Base-by-base conservation (phyloP, 2,113 vertebrate genomes). In the Grammomys surdaster region DNA sequence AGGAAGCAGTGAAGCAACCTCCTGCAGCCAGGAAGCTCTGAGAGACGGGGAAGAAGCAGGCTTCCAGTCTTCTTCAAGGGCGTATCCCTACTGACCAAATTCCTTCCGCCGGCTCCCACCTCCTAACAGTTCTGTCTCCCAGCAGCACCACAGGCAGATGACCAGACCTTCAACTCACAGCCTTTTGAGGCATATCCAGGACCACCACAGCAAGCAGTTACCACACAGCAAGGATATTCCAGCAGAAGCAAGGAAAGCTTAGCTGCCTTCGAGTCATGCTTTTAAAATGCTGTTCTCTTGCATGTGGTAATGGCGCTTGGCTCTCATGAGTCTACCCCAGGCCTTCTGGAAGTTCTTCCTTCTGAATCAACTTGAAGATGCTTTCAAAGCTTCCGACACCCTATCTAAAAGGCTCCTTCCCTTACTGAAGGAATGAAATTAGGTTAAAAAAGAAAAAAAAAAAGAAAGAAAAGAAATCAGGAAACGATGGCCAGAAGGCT, bases 401-500 rank as follows among this genome's bases (percentile, higher is more conserved):
- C 36, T 82, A 54, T 46, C 90, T 81, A 93, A 93, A 98, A 95
- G 73, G 51, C 90, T 93, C 89, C 77, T 85, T 96, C 33, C 33
- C 46, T 93, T 31, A 96, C 90, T 82, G 82, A 93, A 93, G 89
- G 65, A 90, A 89, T 94, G 48, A 33, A 88, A 24, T 94, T 92
- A 78, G 36, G 69, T 51, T 51, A 51, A 51, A 51, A 51, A 51
- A 46, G n/a, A 51, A 51, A 51, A 51, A 11, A 11, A 51, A 1
- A 51, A 11, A 11, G 8, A 51, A 8, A 51, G 8, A 11, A 51
- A 89, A 96, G 54, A 33, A 88, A 24, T 94, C 91, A 78, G 36
- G 69, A 73, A 96, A 93, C 58, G 95, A 33, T 91, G 54, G 72
- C 73, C 88, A 92, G 36, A 93, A 91, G 65, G n/a, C 91, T 93